Evolutionary conservation across 2,888 invertebrate genomes (phyloP).

Genomic region (Lepeophtheirus nordmannii): DNA sequence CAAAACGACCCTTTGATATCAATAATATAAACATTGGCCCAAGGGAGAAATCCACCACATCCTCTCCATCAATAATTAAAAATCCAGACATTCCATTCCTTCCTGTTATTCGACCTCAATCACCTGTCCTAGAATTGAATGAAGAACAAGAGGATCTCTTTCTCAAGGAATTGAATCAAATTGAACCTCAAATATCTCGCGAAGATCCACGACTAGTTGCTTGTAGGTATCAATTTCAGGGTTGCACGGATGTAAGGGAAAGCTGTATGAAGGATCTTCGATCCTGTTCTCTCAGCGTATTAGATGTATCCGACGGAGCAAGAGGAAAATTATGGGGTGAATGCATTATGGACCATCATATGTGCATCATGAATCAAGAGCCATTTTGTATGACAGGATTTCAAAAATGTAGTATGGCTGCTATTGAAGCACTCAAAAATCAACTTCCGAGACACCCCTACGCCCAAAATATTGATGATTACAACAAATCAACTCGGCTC

Average conservation of each 20-base stretch:
- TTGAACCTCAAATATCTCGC: not conserved
- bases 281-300: not conserved
- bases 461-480: not conserved
- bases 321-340: constrained; percentile 1
- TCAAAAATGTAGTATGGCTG: constrained; percentile 2
- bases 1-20: too few relatives aligned
- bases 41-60: not conserved
- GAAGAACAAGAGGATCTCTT: not conserved
- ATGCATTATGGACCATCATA: constrained; percentile 16
- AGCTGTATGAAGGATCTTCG: not conserved
- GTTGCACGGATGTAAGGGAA: not conserved
- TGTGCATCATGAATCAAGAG: constrained; percentile 14
- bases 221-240: not conserved
- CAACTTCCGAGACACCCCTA: not conserved
- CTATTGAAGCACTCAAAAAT: not conserved
- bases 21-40: not conserved
- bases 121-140: not conserved
- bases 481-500: not conserved
- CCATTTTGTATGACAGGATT: constrained; percentile 11
- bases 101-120: not conserved
- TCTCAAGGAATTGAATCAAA: not conserved
- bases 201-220: not conserved
- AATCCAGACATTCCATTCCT: not conserved
- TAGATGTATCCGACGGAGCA: not conserved
- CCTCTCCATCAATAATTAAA: not conserved